Base-by-base conservation (phyloP, 2,888 invertebrate species). In the Malacosoma neustria region DNA sequence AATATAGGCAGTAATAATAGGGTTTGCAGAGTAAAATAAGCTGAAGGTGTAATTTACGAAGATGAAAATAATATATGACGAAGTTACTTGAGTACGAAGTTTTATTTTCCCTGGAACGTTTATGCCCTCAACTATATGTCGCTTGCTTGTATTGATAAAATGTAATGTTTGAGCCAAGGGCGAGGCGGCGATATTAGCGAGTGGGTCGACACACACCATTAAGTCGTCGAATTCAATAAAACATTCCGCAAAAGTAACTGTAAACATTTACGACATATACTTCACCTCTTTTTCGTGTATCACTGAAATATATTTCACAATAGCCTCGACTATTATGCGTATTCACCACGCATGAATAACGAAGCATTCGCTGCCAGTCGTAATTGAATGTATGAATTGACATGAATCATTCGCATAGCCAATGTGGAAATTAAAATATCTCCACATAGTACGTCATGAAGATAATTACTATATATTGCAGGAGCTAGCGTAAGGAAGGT, bases 321-420 rank as follows among this genome's bases (percentile, higher is more conserved):
- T 39, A 43, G 32, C 43, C 37, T 40, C 35, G 43, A 30, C 32
- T 43, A 43, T 39, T 40, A 37, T 33, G 22, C 36, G 15, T 39
- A 42, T 37, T 32, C 36, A 41, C 38, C 36, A 40, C 44, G 49
- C 48, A 54, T 55, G 44, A 52, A 55, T 63, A 61, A 60, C 51
- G 49, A 61, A 64, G 55, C 59, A 63, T 62, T 70, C 72, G 69
- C 69, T 58, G 46, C 54, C 58, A 61, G 42, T 61, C 48, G 46
- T 62, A 55, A 62, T 61, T 60, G 52, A 62, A 61, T 68, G 47
- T 57, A 61, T 58, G 49, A 65, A 68, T 62, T 62, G 63, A 46
- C 49, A 60, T 62, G 58, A 59, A 64, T 63, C 57, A 67, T 69
- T 75, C 74, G 76, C 74, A 59, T 47, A 43, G 54, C 65, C 72